A percentile compares a stretch with the other conserved stretches of the same genome.
Evolutionary conservation across 2,888 invertebrate species (phyloP).

Genomic region (Psococerastis gibbosa): DNA sequence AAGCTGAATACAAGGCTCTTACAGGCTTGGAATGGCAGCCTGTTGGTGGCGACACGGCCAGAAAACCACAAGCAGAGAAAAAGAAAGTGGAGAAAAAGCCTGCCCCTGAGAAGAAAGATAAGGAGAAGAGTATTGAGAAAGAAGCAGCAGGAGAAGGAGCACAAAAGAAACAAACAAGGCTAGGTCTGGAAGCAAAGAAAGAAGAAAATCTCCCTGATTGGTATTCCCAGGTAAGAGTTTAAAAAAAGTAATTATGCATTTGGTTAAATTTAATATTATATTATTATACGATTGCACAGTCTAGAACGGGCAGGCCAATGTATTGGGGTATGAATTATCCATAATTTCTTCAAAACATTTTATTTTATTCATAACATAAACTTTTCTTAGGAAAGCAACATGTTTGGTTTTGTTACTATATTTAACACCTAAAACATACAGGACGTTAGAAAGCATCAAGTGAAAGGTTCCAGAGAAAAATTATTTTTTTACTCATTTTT

Average conservation of each 20-base stretch:
- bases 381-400: too few relatives aligned
- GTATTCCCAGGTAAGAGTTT: conserved; percentile 78
- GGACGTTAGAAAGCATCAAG: too few relatives aligned
- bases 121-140: conserved; percentile 17
- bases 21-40: conserved; percentile 33
- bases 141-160: conserved; percentile 26
- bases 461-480: too few relatives aligned
- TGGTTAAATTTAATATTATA: not conserved
- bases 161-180: conserved; percentile 73
- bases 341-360: not conserved
- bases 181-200: conserved; percentile 87
- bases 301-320: too few relatives aligned
- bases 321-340: too few relatives aligned
- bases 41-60: conserved; percentile 8
- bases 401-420: too few relatives aligned
- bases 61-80: conserved; percentile 14
- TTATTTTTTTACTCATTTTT: too few relatives aligned
- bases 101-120: conserved; percentile 15
- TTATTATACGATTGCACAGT: not conserved
- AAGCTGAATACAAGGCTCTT: conserved; percentile 37
- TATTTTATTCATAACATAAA: not conserved
- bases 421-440: too few relatives aligned
- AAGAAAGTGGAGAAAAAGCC: conserved; percentile 16
- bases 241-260: not conserved
- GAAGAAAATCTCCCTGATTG: conserved; percentile 87